Base-by-base conservation (phyloP, 2,113 vertebrate genomes). In the Beaufortia kweichowensis region DNA sequence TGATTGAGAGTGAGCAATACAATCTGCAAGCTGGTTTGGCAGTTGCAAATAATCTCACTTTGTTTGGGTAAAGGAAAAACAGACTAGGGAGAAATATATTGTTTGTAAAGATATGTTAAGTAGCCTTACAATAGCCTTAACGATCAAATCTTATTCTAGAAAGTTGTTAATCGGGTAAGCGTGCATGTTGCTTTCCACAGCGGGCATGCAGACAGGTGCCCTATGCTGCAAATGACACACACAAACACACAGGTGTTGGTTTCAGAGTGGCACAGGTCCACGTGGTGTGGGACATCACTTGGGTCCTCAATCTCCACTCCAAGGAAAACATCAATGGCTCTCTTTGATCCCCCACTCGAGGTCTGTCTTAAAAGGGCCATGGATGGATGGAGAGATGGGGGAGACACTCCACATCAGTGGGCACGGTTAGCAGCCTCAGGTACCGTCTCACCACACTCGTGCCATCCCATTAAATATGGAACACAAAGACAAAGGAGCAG, bases 401-500 rank as follows among this genome's bases (percentile, higher is more conserved):
- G 63, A 69, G 74, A 89, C 88, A 91, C 91, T 90, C 89, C 85
- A 91, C 88, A 84, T 87, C 87, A 90, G 87, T 85, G 63, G 87
- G 84, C 86, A 88, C 84, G 80, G 78, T 83, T 83, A 79, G 83
- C 85, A 83, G 86, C 86, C 86, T 90, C 87, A 90, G 90, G 88
- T 90, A 88, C 86, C 89, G 72, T 87, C 87, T 90, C 84, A 33
- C 66, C 71, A 79, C 80, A 74, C 80, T 82, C 78, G 85, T 86
- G 90, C 89, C 87, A 88, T 81, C 86, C 88, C 84, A 90, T 90
- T 92, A 91, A 92, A 91, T 91, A 91, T 92, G 90, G 87, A 92
- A 91, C 89, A 73, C 84, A 91, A 91, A 91, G 88, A 92, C 90
- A 92, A 91, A 91, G 90, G 85, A 88, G 76, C 76, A 6, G 28